Base-by-base conservation (phyloP, 1,140 invertebrate genomes). In the Magallana ariakensis region DNA sequence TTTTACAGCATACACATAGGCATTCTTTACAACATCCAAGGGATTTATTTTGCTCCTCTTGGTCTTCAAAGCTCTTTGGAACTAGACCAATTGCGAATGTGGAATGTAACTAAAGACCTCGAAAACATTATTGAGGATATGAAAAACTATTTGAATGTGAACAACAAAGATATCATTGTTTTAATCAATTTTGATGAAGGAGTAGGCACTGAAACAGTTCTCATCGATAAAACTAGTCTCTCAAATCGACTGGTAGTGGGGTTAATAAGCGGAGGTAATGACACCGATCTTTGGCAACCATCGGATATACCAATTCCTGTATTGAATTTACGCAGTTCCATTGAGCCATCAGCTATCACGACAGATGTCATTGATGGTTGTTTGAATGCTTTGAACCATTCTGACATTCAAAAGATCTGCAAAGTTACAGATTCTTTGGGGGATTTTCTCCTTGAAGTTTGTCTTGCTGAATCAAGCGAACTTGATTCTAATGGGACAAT, bases 291-390 rank as follows among this genome's bases (percentile, higher is more conserved):
- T 55, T 91, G 90, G 91, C 54, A 46, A 46, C 89, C 90, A 13
- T 92, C 91, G 55, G 87, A 87, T 22, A 86, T 91, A 15, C 91
- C 91, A 10, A 87, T 90, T 16, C 22, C 82, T 11, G 85, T 89
- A 26, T 55, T 83, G 10, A 80, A 85, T 57, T 15, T 83, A 11
- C 81, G 87, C 5, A 15, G 81, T 0, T 84, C 89, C 54, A 4
- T 87, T 11, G 11, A 56, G 66, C 82, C 86, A 46, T 53, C 83
- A 33, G 62, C 75, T 1, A 55, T 84, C 19, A 84, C 66, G 54
- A 83, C 26, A 11, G 8, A 60, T 16, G 84, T 87, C 0, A 16
- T 86, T 9, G 80, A 89, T 53, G 54, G 55, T 13, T 92, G 91
- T 62, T 60, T 89, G 3, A 33, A 54, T 22, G 85, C 80, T 19